Conservation (phyloP, 2,113 vertebrate genomes). For the Peromyscus polionotus region DNA sequence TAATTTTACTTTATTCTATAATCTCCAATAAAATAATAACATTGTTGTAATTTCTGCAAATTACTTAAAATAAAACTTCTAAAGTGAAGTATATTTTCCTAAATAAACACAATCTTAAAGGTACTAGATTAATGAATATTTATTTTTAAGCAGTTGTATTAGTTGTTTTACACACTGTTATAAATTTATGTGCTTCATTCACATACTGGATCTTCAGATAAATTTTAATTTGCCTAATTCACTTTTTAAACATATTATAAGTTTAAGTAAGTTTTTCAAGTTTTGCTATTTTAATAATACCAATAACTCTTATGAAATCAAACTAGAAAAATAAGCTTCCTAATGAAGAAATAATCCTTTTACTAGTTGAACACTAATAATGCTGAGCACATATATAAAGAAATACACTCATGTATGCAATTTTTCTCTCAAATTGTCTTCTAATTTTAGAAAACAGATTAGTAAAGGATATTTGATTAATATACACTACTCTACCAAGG, state of each 20-base stretch:
- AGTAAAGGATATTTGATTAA: neutral
- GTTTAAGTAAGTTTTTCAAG: neutral
- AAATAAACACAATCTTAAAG: slow-evolving; percentile 37
- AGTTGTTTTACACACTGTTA: slow-evolving; percentile 65
- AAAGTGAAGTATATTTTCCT: slow-evolving; percentile 46
- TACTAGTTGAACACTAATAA: neutral
- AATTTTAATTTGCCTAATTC: neutral
- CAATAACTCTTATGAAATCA: neutral
- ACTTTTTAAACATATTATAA: neutral
- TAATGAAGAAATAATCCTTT: neutral
- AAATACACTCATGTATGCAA: neutral
- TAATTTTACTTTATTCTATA: neutral
- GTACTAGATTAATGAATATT: slow-evolving; percentile 69
- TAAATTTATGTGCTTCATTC: neutral
- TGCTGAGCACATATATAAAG: neutral
- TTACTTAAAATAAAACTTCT: neutral
- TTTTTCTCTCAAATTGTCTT: neutral
- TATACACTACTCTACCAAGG: neutral
- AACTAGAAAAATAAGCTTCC: neutral
- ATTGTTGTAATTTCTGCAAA: neutral
- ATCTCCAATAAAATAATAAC: neutral
- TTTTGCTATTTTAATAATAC: neutral
- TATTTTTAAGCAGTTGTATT: slow-evolving; percentile 69
- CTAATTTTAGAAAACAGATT: neutral
- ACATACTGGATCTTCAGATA: neutral